Percentiles rank a stretch among this genome's conserved stretches.
Conservation (phyloP, 2,888 invertebrate species). For the Calliphora vomitoria region DNA sequence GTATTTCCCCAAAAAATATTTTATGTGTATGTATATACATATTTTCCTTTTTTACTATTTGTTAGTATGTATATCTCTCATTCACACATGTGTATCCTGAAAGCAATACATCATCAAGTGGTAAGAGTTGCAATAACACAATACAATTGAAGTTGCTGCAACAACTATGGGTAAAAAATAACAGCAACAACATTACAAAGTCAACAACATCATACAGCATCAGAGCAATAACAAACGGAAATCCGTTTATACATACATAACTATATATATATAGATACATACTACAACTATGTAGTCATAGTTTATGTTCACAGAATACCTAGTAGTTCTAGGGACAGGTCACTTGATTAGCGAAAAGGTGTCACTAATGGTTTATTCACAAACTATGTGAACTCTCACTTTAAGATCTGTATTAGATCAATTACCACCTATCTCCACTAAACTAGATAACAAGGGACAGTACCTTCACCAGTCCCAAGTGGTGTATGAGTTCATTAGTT, state of each 20-base stretch:
- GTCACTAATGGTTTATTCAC: too few relatives aligned
- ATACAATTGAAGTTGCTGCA: constrained; percentile 51
- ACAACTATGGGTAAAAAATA: constrained; percentile 22
- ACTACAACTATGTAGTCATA: not conserved
- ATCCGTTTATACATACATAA: constrained; percentile 54
- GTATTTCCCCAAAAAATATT: not conserved
- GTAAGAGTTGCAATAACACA: constrained; percentile 54
- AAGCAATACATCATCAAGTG: constrained; percentile 70
- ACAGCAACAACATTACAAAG: constrained; percentile 42
- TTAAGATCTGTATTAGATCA: too few relatives aligned
- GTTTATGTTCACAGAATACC: not conserved
- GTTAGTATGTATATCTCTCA: not conserved
- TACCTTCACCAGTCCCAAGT: too few relatives aligned
- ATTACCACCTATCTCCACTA: too few relatives aligned
- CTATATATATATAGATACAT: not conserved
- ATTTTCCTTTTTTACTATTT: not conserved
- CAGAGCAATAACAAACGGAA: constrained; percentile 68
- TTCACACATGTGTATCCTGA: constrained; percentile 67
- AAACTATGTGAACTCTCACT: too few relatives aligned
- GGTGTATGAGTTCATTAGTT: too few relatives aligned
- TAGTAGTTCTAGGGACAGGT: too few relatives aligned
- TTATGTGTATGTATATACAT: not conserved
- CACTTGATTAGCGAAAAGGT: too few relatives aligned
- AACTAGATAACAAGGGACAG: too few relatives aligned
- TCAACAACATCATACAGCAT: constrained; percentile 61